Base-by-base conservation (phyloP, 92 coral and sea anemone species). In the Porites lobata region DNA sequence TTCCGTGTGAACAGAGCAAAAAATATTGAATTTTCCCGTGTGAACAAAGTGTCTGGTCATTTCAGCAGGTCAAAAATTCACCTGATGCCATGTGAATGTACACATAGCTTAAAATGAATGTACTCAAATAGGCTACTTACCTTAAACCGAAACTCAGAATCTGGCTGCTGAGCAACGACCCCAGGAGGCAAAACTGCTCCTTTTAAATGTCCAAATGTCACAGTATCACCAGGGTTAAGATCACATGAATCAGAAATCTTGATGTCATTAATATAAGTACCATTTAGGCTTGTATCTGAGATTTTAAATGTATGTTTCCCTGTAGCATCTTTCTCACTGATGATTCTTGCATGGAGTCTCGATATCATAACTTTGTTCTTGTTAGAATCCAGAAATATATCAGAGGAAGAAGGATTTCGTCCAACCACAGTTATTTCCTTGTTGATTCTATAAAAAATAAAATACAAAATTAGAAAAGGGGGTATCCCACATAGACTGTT, bases 211-310 rank as follows among this genome's bases (percentile, higher is more conserved):
- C 99, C 99, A 92, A 96, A 96, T 47, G 96, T 92, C n/a, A 96
- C 79, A 2, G 90, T 94, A 79, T 96, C 99, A 0, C 99, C 99
- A 50, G 93, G 96, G 8, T 62, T 78, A 71, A 96, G 77, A 17
- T 90, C 90, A 53, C 92, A 93, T 8, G 96, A 89, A 57, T 90
- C 94, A 8, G 94, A 77, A 53, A 95, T 89, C 71, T 96, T 96
- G 9, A 89, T 64, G 43, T 95, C 97, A 87, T 96, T 96, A 38
- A 96, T 95, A 79, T 75, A 96, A 8, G 99, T 96, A n/a, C 99
- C 99, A 89, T 95, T 96, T 6, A 96, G 80, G 85, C 99, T 96
- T 10, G 98, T 95, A 65, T 96, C 99, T 32, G 96, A 91, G 67
- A 96, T 89, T 72, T 74, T 90, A 52, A 96, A 94, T 22, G 78